phyloP scores from a whole-genome alignment of 2,797 vertebrate species.

The Leuciscus waleckii region DNA sequence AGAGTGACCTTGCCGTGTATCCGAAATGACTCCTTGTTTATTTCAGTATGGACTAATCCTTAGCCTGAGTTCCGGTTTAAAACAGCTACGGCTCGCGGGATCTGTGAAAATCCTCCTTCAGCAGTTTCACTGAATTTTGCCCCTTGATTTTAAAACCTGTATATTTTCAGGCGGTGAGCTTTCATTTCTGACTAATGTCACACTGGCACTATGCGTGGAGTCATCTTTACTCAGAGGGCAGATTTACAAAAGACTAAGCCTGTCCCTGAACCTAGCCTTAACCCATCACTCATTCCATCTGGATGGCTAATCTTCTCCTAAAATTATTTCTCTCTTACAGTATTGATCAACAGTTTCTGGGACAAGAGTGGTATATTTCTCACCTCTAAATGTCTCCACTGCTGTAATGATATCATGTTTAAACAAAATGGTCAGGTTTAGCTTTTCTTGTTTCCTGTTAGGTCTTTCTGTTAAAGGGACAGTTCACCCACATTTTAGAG shows the following conservation, averaged over 20 bases:
- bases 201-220: conserved; percentile 1
- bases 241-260: conserved; percentile 19
- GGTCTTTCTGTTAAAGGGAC: background rate
- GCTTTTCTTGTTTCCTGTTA: background rate
- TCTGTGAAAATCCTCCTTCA: conserved; percentile 1
- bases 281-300: background rate
- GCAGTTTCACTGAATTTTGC: conserved; percentile 5
- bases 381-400: background rate
- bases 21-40: conserved; percentile 21
- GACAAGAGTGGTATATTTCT: background rate
- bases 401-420: background rate
- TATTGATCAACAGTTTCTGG: background rate
- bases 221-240: conserved; percentile 14
- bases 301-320: conserved; percentile 13
- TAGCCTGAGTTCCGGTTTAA: background rate
- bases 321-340: conserved; percentile 1
- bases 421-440: background rate
- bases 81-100: background rate
- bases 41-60: conserved; percentile 15
- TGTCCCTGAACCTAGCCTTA: conserved; percentile 14
- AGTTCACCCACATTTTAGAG: background rate
- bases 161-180: conserved; percentile 11
- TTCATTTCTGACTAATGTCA: conserved; percentile 31
- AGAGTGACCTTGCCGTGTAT: conserved; percentile 13
- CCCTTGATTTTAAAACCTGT: conserved; percentile 23